phyloP scores from a whole-genome alignment of 1,140 invertebrate genomes.

The Wasmannia auropunctata region DNA sequence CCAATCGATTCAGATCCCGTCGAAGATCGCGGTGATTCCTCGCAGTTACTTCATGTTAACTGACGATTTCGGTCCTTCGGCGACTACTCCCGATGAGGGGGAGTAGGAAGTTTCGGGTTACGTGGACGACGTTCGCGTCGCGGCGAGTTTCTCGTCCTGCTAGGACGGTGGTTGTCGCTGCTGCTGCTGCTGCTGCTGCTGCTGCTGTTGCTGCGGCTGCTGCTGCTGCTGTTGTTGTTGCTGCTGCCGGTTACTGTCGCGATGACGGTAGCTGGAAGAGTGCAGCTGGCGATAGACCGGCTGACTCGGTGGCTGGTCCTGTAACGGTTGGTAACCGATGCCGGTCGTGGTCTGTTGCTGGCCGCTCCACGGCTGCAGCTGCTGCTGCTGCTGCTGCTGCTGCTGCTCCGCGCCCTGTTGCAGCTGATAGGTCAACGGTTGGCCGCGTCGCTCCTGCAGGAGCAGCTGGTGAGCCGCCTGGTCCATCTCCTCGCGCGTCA shows the following conservation, averaged over 20 bases:
- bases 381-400: constrained; percentile 68
- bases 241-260: constrained; percentile 67
- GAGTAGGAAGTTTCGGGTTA: constrained; percentile 40
- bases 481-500: constrained; percentile 98
- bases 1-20: constrained; percentile 16
- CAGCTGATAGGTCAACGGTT: constrained; percentile 80
- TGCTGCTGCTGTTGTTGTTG: constrained; percentile 73
- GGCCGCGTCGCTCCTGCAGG: constrained; percentile 86
- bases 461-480: constrained; percentile 91
- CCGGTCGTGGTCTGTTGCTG: constrained; percentile 64
- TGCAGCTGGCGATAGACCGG: constrained; percentile 73
- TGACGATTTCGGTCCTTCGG: neutral
- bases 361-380: constrained; percentile 63
- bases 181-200: constrained; percentile 68
- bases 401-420: constrained; percentile 77
- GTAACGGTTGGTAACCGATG: constrained; percentile 78
- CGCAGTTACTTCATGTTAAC: constrained; percentile 30
- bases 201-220: constrained; percentile 68
- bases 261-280: constrained; percentile 64
- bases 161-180: constrained; percentile 78
- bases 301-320: constrained; percentile 73
- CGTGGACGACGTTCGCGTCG: constrained; percentile 34
- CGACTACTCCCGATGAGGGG: constrained; percentile 9
- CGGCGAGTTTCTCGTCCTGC: constrained; percentile 58
- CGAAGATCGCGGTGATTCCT: neutral